Base-by-base conservation (phyloP, 2,797 vertebrate species). In the Notolepis coatsorum region DNA sequence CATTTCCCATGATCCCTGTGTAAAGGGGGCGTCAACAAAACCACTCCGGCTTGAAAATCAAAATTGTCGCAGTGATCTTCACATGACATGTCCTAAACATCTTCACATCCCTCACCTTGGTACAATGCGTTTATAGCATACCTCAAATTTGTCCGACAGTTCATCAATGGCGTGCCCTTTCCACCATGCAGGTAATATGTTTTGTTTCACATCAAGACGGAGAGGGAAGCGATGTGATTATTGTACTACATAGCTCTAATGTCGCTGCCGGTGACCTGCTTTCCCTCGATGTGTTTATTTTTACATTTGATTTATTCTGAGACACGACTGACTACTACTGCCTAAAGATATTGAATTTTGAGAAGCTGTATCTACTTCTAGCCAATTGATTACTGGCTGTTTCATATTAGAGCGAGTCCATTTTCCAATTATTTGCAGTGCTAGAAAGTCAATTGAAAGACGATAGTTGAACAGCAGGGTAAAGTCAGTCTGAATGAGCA, bases 111-210 rank as follows among this genome's bases (percentile, higher is more conserved):
- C n/a, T n/a, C n/a, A n/a, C n/a, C n/a, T n/a, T n/a, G n/a, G n/a
- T n/a, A n/a, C n/a, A n/a, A n/a, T n/a, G n/a, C n/a, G n/a, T n/a
- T n/a, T n/a, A n/a, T n/a, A n/a, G n/a, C n/a, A n/a, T n/a, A n/a
- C n/a, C n/a, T n/a, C n/a, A n/a, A n/a, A 25, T 33, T 50, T 37
- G 17, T 21, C 17, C 6, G 27, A n/a, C 17, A 21, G 8, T 24
- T n/a, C 2, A 25, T 27, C 21, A 50, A 93, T 94, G 92, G 58
- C 88, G 27, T 83, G 82, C 64, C 85, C 86, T 13, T 61, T 73
- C 17, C 70, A 25, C 15, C 74, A 77, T 8, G 38, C 84, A 60
- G 91, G 93, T 54, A 39, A 68, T 20, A 3, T 0, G 20, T 33
- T 49, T 2, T 0, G 0, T 49, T 39, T 50, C 21, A 1, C 23